Evolutionary conservation across 2,113 vertebrate genomes (phyloP).

Genomic region (Caranx melampygus): DNA sequence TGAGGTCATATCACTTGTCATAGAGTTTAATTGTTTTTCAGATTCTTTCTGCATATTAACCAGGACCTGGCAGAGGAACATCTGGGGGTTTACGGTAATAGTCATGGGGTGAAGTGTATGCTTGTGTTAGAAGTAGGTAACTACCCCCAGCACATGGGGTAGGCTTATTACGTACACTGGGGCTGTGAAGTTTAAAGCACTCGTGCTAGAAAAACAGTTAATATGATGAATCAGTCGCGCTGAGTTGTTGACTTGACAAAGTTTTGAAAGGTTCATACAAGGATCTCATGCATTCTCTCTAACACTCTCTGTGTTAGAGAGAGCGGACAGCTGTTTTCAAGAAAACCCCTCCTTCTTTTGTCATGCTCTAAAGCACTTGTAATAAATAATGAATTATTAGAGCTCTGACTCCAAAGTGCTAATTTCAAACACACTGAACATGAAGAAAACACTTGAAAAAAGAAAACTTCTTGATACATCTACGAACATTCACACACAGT

Average conservation of each 20-base stretch:
- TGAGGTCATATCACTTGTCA: conserved; percentile 73
- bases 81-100: conserved; percentile 51
- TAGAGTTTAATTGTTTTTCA: conserved; percentile 75
- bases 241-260: conserved; percentile 5
- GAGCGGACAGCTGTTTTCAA: background rate
- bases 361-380: background rate
- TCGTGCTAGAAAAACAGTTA: too few species aligned
- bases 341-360: conserved; percentile 3
- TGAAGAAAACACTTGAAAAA: conserved; percentile 11
- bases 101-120: conserved; percentile 40
- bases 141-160: conserved; percentile 37
- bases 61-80: conserved; percentile 46
- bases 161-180: conserved; percentile 56
- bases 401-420: conserved; percentile 16
- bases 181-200: conserved; percentile 38
- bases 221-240: too few species aligned
- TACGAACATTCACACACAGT: background rate
- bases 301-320: conserved; percentile 28
- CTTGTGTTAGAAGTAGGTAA: conserved; percentile 46
- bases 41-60: conserved; percentile 73
- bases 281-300: conserved; percentile 14
- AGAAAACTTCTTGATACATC: conserved; percentile 13
- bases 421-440: conserved; percentile 5
- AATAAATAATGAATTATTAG: background rate
- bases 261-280: conserved; percentile 50